Base-by-base conservation (phyloP, 2,797 vertebrate genomes). In the Cuculus canorus region DNA sequence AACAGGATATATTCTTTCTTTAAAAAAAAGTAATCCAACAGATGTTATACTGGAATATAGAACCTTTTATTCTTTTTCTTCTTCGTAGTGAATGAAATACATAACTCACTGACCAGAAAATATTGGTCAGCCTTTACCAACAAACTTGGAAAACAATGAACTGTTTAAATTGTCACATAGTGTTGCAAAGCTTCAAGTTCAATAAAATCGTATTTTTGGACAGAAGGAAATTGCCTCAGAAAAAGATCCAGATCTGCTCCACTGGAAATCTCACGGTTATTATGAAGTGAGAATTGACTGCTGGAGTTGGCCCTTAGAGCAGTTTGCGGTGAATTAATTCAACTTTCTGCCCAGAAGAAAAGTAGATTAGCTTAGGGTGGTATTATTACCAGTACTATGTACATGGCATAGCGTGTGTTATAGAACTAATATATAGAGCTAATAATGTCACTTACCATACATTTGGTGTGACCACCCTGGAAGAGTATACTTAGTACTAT, bases 211-310 rank as follows among this genome's bases (percentile, higher is more conserved):
- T 86, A 64, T 70, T 95, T 90, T 77, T 88, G 32, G 71, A 84
- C 25, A 57, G 43, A 86, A 92, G 61, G 23, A 77, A 82, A 92
- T 90, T 84, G 43, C 79, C 73, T 92, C 81, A 32, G 66, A 69
- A 90, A 43, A 66, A 71, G 41, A 60, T 47, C 85, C 53, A 65
- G 79, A 54, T 90, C 63, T 79, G 54, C 85, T 90, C 66, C 50
- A 28, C 59, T 64, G 73, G 95, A 96, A 84, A 83, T 79, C 77
- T 97, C 87, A 85, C 84, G 82, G 82, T 82, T 93, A 76, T 91
- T 96, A 77, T 3, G 2, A 84, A 53, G 82, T 91, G 92, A 92
- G 94, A 94, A 91, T 39, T 76, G 72, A 25, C 64, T 91, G 63
- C 17, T 72, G 66, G 52, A 88, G 45, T 10, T 84, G 43, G 32